These are phyloP conservation scores for Saccopteryx bilineata DNA, from an alignment of 2,113 vertebrate genomes.

Conservation along the genomic window DNA sequence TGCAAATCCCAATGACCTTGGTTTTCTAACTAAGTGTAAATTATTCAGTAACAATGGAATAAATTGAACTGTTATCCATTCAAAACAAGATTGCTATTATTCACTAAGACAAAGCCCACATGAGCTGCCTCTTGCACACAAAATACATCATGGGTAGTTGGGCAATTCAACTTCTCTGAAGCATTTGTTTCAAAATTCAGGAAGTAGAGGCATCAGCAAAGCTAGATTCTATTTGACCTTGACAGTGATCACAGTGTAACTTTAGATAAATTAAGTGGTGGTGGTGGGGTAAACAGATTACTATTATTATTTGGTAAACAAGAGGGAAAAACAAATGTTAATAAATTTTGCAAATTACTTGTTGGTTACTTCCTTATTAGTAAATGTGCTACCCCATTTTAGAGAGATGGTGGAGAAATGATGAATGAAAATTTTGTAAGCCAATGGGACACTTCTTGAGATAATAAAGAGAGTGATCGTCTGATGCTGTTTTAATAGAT, in stretches of 20 bases:
- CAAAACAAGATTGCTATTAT: slow-evolving; percentile 7
- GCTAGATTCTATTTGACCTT: slow-evolving; percentile 51
- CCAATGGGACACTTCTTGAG: background rate
- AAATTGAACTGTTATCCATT: slow-evolving; percentile 41
- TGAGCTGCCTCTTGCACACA: background rate
- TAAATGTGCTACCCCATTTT: background rate
- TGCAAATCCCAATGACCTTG: slow-evolving; percentile 34
- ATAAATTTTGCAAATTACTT: background rate
- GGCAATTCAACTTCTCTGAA: slow-evolving; percentile 26
- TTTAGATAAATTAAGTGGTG: background rate
- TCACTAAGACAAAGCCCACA: slow-evolving; percentile 42
- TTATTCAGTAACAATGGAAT: slow-evolving; percentile 57
- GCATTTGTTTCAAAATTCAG: slow-evolving; percentile 56
- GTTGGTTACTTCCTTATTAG: background rate
- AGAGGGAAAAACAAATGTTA: background rate
- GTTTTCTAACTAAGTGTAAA: slow-evolving; percentile 78
- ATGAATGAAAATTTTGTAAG: background rate
- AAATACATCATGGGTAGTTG: slow-evolving; percentile 61
- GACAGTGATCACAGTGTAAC: background rate
- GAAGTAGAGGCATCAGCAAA: slow-evolving; percentile 49
- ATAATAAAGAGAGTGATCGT: background rate
- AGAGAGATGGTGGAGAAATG: background rate
- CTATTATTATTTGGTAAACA: slow-evolving; percentile 44
- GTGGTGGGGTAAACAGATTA: background rate
- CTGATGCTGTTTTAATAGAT: background rate